Evolutionary conservation across 2,113 vertebrate genomes (phyloP).

Genomic region (Sturnira hondurensis): DNA sequence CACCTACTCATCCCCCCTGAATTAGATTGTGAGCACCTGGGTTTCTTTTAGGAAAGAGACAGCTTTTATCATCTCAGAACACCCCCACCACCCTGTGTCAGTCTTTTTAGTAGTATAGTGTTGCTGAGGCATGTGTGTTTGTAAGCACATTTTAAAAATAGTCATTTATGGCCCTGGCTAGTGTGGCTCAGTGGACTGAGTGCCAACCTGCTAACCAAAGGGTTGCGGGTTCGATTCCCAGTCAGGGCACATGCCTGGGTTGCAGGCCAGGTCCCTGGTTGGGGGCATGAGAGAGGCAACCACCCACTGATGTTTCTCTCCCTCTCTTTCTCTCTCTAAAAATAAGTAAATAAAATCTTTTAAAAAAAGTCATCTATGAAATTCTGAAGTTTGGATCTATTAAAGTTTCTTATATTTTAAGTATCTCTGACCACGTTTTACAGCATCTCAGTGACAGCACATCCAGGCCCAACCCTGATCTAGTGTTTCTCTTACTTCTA

Average conservation of each 20-base stretch:
- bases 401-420: background rate
- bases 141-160: background rate
- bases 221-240: no score
- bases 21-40: background rate
- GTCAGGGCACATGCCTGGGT: no score
- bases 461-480: background rate
- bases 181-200: no score
- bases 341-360: no score
- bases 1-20: background rate
- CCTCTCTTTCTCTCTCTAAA: no score
- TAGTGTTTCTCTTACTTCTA: background rate
- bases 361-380: background rate
- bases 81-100: background rate
- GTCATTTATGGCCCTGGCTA: no score
- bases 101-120: background rate
- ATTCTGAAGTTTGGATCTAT: background rate
- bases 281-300: no score
- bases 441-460: background rate
- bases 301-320: no score
- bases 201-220: no score
- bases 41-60: background rate
- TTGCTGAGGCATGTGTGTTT: background rate
- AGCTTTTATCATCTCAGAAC: background rate
- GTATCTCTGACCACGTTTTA: background rate
- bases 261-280: no score